Evolutionary conservation across 2,797 vertebrate species (phyloP).

Genomic region (Neostethus bicornis): DNA sequence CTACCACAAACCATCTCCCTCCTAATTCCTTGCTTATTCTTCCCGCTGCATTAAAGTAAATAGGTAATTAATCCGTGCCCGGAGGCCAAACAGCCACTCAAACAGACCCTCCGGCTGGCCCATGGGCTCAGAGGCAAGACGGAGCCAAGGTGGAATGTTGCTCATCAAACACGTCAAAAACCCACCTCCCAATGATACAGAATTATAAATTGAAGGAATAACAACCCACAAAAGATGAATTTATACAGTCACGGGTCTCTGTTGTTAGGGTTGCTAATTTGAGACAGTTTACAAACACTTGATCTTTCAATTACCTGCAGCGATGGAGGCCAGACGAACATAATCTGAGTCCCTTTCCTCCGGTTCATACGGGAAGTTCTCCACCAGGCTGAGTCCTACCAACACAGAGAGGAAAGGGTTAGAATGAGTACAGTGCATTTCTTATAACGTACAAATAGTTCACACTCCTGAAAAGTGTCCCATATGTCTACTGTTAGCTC

Average conservation of each 20-base stretch:
- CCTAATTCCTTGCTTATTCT: slow-evolving; percentile 8
- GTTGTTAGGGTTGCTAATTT: background rate
- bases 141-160: slow-evolving; percentile 33
- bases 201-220: background rate
- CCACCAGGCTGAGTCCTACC: slow-evolving; percentile 87
- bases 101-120: slow-evolving; percentile 48
- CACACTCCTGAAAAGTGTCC: background rate
- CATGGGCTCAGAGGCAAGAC: slow-evolving; percentile 41
- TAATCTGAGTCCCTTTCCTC: slow-evolving; percentile 88
- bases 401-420: slow-evolving; percentile 18
- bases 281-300: background rate
- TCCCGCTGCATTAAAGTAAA: slow-evolving; percentile 65
- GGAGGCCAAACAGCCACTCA: slow-evolving; percentile 59
- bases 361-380: slow-evolving; percentile 88
- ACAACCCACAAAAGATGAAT: background rate
- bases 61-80: slow-evolving; percentile 72
- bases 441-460: background rate
- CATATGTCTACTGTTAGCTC: too few relatives aligned
- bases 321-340: slow-evolving; percentile 91
- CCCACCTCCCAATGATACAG: slow-evolving; percentile 4
- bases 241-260: background rate
- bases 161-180: slow-evolving; percentile 47
- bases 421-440: background rate
- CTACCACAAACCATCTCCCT: slow-evolving; percentile 12
- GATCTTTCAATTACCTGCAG: slow-evolving; percentile 83